A percentile compares a stretch with the other conserved stretches of the same genome.
These are phyloP conservation scores for Anthonomus grandis DNA, from an alignment of 1,140 invertebrate species.

Conservation along the genomic window DNA sequence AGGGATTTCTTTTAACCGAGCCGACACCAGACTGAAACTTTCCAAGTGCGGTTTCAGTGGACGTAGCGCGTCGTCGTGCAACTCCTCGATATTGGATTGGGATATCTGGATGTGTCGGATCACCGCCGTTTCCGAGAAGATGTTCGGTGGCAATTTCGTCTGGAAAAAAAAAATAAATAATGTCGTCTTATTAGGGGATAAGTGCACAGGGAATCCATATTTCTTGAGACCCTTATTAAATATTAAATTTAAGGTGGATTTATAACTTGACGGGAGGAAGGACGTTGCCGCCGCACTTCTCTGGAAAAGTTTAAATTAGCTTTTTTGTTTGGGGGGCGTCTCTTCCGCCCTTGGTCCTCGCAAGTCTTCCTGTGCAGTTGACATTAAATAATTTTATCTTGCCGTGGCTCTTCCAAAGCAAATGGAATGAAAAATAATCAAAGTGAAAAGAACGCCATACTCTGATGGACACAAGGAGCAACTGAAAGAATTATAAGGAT, in stretches of 20 bases:
- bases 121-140: constrained; percentile 68
- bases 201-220: neutral
- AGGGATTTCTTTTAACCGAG: constrained; percentile 75
- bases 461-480: too few relatives aligned
- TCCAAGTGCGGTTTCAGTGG: constrained; percentile 73
- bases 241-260: neutral
- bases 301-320: too few relatives aligned
- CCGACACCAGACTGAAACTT: constrained; percentile 75
- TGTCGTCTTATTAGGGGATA: neutral
- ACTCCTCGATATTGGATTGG: constrained; percentile 71
- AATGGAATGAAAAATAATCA: too few relatives aligned
- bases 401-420: too few relatives aligned
- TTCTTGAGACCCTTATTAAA: neutral
- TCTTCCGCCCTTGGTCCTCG: too few relatives aligned
- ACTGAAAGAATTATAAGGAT: too few relatives aligned
- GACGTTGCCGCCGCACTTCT: too few relatives aligned
- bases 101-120: constrained; percentile 80
- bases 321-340: too few relatives aligned
- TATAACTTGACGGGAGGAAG: too few relatives aligned
- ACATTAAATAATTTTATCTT: too few relatives aligned
- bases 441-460: too few relatives aligned
- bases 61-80: constrained; percentile 70
- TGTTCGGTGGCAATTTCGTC: constrained; percentile 63
- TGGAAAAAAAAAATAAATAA: constrained; percentile 15
- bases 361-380: too few relatives aligned